These are phyloP conservation scores for Arbacia lixula DNA, from an alignment of 53 echinoderm and acorn worm genomes.

Conservation along the genomic window DNA sequence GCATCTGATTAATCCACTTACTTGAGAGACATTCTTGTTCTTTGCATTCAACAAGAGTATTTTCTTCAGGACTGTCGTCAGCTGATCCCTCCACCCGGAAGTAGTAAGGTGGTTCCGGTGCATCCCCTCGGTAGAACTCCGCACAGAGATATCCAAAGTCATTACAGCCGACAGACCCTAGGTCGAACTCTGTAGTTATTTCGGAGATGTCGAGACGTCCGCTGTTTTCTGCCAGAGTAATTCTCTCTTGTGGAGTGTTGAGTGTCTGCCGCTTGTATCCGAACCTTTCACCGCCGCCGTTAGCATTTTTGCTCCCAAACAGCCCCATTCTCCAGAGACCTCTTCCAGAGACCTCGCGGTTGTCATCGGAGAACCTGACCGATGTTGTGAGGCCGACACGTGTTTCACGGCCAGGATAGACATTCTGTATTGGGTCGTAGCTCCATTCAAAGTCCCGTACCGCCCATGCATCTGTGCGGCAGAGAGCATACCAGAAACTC, in stretches of 20 bases:
- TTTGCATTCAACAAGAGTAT: constrained; percentile 67
- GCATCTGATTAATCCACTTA: too few species aligned
- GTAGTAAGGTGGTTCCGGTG: constrained; percentile 57
- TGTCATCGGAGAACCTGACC: constrained; percentile 34
- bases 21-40: constrained; percentile 76
- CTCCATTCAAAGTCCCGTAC: background rate
- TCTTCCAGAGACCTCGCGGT: constrained; percentile 34
- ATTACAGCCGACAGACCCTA: constrained; percentile 73
- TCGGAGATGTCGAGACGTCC: constrained; percentile 48
- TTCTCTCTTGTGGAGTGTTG: constrained; percentile 32
- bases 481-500: too few species aligned
- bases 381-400: constrained; percentile 6
- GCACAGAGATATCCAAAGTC: constrained; percentile 78
- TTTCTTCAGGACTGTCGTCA: constrained; percentile 24
- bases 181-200: constrained; percentile 58
- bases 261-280: constrained; percentile 63
- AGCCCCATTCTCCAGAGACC: constrained; percentile 51
- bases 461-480: constrained; percentile 45
- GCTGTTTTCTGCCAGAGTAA: constrained; percentile 48
- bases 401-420: constrained; percentile 17
- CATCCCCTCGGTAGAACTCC: constrained; percentile 78
- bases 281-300: constrained; percentile 67
- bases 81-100: constrained; percentile 62
- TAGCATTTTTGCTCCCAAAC: constrained; percentile 63
- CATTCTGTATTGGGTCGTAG: background rate